A percentile compares a stretch with the other conserved stretches of the same genome.
These are phyloP conservation scores for Danio tinwini DNA, from an alignment of 2,797 vertebrate species.

Conservation along the genomic window DNA sequence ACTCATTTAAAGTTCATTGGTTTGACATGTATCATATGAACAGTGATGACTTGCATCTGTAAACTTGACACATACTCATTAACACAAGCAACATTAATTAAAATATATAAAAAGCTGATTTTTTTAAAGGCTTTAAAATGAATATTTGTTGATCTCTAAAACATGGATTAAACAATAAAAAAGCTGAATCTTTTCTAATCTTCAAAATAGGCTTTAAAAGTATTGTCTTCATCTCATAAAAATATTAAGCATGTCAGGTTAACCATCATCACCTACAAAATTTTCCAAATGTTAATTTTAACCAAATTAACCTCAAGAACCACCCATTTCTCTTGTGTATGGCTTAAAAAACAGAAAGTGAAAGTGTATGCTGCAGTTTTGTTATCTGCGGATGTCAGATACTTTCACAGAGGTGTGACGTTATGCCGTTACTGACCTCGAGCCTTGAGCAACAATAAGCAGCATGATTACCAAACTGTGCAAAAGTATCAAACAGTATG, in stretches of 20 bases:
- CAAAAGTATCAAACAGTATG: background rate
- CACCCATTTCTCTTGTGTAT: background rate
- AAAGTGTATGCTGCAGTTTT: background rate
- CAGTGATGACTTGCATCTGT: background rate
- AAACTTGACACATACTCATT: background rate
- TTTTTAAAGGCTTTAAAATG: too few relatives aligned
- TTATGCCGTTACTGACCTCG: background rate
- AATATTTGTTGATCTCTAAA: too few relatives aligned
- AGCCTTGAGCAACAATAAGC: background rate
- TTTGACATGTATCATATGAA: background rate
- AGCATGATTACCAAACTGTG: slow-evolving; percentile 1
- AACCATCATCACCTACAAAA: too few relatives aligned
- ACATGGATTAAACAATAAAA: too few relatives aligned
- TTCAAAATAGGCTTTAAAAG: background rate
- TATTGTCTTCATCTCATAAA: background rate
- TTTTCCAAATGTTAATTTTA: too few relatives aligned
- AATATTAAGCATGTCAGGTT: too few relatives aligned
- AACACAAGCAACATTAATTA: background rate
- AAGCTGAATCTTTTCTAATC: background rate
- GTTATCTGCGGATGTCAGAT: too few relatives aligned
- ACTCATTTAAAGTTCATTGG: background rate
- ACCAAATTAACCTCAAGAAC: background rate
- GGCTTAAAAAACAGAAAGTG: background rate
- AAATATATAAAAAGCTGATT: too few relatives aligned
- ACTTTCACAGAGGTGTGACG: too few relatives aligned